Percentiles rank a stretch among this genome's conserved stretches.
Conservation (phyloP, 1,140 invertebrate species). For the Alviniconcha marisindica region DNA sequence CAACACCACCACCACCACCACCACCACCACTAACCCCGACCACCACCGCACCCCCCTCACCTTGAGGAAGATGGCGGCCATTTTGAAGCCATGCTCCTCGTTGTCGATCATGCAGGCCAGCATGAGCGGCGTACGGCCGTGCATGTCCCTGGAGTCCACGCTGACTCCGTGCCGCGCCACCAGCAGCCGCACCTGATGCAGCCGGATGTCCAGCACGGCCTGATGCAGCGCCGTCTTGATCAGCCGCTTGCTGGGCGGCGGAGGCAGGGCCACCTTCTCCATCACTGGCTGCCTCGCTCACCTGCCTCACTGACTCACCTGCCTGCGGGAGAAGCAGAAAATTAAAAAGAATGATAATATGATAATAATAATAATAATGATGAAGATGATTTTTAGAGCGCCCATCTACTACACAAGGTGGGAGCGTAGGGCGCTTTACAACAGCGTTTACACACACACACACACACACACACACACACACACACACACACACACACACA, state of each 20-base stretch:
- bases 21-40: too few species aligned
- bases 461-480: neutral
- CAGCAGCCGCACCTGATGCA: conserved; percentile 72
- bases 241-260: conserved; percentile 56
- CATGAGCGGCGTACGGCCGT: conserved; percentile 73
- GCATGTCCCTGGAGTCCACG: conserved; percentile 66
- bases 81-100: conserved; percentile 66
- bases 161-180: conserved; percentile 64
- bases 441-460: conserved; percentile 10
- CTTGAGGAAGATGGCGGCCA: conserved; percentile 67
- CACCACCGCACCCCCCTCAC: too few species aligned
- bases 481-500: neutral
- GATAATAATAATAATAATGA: neutral
- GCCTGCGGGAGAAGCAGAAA: neutral
- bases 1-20: too few species aligned
- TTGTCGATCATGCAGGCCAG: conserved; percentile 68
- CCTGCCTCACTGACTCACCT: neutral
- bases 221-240: conserved; percentile 74
- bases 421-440: too few species aligned
- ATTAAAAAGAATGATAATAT: neutral
- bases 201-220: conserved; percentile 69
- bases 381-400: neutral
- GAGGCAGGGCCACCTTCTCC: conserved; percentile 45
- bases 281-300: neutral
- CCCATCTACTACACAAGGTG: neutral